Evolutionary conservation across 2,888 invertebrate genomes (phyloP), one percentile per base, ranked within the genome.

Genomic region (Sphaerophoria rueppellii): DNA sequence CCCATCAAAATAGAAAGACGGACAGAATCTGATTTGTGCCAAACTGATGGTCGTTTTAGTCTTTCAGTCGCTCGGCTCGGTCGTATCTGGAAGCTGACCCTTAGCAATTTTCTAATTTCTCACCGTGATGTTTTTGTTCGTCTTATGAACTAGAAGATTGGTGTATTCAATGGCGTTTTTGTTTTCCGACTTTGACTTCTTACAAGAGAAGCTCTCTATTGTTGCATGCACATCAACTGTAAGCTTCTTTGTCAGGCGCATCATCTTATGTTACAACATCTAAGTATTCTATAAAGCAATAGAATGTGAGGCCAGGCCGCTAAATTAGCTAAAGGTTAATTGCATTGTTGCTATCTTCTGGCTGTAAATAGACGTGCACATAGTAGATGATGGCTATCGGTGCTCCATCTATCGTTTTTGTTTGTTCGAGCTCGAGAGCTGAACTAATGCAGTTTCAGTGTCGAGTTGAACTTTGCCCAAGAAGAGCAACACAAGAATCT

Each of bases 301-400:
- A 24, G 24, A 24, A 48, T 70, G 58, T 73, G 85, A 67, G 54
- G 80, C 81, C 81, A 61, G 50, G 80, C 81, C 76, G 76, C 73
- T 85, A 85, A 85, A 85, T 80, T 85, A 85, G 81, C 65, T 73
- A 81, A 77, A 85, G 85, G 85, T 85, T 81, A 85, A 85, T 85
- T 85, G 85, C 81, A 71, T 76, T 85, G 85, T 85, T 67, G 80
- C 76, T 81, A 73, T 76, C 85, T 77, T 58, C 16, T 12, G 65
- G 75, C 50, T 61, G 14, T 32, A 24, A 24, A 24, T 24, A 24
- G 24, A 24, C 24, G 24, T 24, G 24, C 24, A 24, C 24, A 24
- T 24, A 2, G 24, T 24, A 24, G 24, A 60, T 76, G 73, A 61
- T 69, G 52, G 63, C 76, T 81, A 85, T 81, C 85, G 76, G 70